phyloP scores from a whole-genome alignment of 37 sponge, comb jelly and placozoan genomes.

The Beroe forskalii region DNA sequence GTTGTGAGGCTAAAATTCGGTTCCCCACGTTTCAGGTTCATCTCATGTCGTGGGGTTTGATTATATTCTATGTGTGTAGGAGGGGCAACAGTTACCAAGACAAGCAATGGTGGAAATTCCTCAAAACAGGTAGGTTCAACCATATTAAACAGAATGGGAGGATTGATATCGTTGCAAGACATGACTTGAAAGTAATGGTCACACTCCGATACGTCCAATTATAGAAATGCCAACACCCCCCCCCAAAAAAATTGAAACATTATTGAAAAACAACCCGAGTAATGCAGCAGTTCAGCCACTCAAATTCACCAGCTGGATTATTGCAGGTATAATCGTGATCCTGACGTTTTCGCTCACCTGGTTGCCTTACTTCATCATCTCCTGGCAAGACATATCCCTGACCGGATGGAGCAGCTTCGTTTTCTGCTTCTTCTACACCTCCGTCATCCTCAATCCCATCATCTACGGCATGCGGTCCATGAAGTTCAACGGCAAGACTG shows the following conservation, averaged over 20 bases:
- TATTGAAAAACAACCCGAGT: too few species aligned
- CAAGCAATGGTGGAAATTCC: constrained; percentile 61
- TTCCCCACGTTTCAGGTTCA: constrained; percentile 62
- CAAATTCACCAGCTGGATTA: too few species aligned
- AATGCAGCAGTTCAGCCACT: too few species aligned
- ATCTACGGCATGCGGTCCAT: constrained; percentile 49
- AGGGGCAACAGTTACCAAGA: constrained; percentile 2
- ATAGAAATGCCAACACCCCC: too few species aligned
- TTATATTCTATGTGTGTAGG: constrained; percentile 22
- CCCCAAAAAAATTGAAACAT: too few species aligned
- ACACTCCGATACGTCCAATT: too few species aligned
- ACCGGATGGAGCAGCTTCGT: constrained; percentile 5
- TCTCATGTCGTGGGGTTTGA: constrained; percentile 7
- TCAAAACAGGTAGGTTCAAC: constrained; percentile 24
- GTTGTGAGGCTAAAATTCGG: too few species aligned
- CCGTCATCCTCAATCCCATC: constrained; percentile 51
- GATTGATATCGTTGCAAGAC: too few species aligned
- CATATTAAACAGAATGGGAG: too few species aligned
- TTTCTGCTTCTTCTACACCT: constrained; percentile 43
- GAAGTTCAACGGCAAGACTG: constrained; percentile 45
- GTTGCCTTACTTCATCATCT: constrained; percentile 38
- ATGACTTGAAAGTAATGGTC: too few species aligned
- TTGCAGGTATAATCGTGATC: constrained; percentile 20
- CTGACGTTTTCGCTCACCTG: constrained; percentile 27
- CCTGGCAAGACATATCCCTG: neutral